These are phyloP conservation scores for Luperina testacea DNA, from an alignment of 2,888 invertebrate genomes.

Conservation along the genomic window DNA sequence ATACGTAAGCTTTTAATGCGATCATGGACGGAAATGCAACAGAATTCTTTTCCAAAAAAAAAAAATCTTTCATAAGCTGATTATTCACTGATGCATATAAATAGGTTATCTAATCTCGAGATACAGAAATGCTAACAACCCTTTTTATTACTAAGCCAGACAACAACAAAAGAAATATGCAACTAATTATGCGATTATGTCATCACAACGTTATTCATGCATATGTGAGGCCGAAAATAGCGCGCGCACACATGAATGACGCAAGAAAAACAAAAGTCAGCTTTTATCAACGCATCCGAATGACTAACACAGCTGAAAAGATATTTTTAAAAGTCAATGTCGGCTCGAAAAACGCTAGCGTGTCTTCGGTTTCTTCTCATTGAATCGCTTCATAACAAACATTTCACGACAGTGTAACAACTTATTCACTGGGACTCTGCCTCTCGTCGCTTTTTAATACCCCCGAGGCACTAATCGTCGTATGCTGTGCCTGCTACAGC, in stretches of 20 bases:
- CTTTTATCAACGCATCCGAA: constrained; percentile 52
- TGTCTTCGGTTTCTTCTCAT: constrained; percentile 58
- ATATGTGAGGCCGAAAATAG: constrained; percentile 52
- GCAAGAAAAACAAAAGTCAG: constrained; percentile 59
- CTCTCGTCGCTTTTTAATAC: constrained; percentile 73
- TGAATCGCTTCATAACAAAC: constrained; percentile 71
- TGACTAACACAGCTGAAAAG: constrained; percentile 51
- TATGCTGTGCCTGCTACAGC: constrained; percentile 69
- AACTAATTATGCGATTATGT: constrained; percentile 57
- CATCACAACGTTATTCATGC: constrained; percentile 51
- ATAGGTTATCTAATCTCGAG: constrained; percentile 42
- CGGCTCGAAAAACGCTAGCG: constrained; percentile 50
- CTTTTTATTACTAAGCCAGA: constrained; percentile 34
- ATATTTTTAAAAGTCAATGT: constrained; percentile 59
- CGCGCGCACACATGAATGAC: constrained; percentile 46
- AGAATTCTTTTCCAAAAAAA: neutral
- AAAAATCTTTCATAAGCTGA: constrained; percentile 19
- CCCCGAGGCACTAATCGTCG: constrained; percentile 76
- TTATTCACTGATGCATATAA: constrained; percentile 22
- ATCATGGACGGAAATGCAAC: neutral
- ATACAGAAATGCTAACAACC: constrained; percentile 44
- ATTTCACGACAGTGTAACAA: constrained; percentile 72
- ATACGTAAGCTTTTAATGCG: neutral
- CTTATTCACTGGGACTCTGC: constrained; percentile 68
- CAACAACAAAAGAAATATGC: constrained; percentile 54